Percentiles rank a stretch among this genome's conserved stretches.
phyloP scores from a whole-genome alignment of 2,113 vertebrate genomes.

The Picathartes gymnocephalus region DNA sequence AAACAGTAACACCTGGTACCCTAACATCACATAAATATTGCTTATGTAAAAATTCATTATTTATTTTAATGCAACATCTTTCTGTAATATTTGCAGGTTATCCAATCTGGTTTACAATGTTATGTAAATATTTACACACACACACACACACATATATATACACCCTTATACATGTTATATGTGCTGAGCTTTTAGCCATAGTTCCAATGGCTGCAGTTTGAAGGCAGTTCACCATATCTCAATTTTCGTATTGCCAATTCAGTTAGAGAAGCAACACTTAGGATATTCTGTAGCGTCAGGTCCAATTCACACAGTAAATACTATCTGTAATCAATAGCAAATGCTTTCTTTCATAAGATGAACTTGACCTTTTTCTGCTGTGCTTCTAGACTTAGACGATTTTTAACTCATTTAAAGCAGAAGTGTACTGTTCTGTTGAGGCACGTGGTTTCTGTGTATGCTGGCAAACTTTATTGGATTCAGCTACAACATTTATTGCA shows the following conservation, averaged over 20 bases:
- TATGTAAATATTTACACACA: background rate
- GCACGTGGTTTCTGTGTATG: background rate
- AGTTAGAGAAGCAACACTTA: background rate
- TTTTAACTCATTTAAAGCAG: background rate
- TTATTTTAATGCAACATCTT: background rate
- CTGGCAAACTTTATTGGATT: background rate
- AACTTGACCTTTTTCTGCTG: background rate
- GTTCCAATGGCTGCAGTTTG: background rate
- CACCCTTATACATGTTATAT: accelerated
- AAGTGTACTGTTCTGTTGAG: background rate
- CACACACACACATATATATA: accelerated
- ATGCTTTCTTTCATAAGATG: background rate
- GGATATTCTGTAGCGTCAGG: background rate
- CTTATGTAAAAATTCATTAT: background rate
- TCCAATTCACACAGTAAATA: background rate
- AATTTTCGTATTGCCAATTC: background rate
- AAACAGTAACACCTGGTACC: background rate
- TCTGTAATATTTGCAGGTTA: background rate
- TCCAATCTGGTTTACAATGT: background rate
- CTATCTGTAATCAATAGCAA: background rate
- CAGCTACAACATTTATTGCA: background rate
- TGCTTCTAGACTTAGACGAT: background rate
- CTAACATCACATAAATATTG: background rate
- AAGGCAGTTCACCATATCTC: background rate
- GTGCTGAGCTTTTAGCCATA: background rate